Conservation (phyloP, 23 tunicate species). For the Clavelina lepadiformis region DNA sequence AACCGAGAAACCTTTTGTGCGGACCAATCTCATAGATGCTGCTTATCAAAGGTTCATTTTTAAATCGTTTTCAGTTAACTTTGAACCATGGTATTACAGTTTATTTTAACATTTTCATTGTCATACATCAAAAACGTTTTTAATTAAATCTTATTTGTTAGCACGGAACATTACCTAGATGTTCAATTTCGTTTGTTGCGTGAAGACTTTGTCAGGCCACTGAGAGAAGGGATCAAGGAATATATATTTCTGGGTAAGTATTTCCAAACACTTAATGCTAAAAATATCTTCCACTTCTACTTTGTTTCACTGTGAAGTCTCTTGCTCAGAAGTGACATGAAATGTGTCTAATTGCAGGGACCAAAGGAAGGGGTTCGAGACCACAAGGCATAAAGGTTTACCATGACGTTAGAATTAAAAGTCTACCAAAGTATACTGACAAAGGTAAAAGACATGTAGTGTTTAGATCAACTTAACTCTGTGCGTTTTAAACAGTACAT, state of each 20-base stretch:
- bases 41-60: conserved; percentile 21
- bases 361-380: too few relatives aligned
- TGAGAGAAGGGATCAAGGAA: conserved; percentile 58
- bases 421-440: conserved; percentile 14
- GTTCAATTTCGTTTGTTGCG: conserved; percentile 64
- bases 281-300: too few relatives aligned
- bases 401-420: conserved; percentile 38
- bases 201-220: conserved; percentile 66
- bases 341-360: too few relatives aligned
- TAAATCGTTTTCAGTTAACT: too few relatives aligned
- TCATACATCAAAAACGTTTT: too few relatives aligned
- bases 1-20: conserved; percentile 39
- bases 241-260: conserved; percentile 13
- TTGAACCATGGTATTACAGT: too few relatives aligned
- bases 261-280: background rate
- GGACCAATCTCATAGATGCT: conserved; percentile 33
- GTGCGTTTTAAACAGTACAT: too few relatives aligned
- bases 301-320: too few relatives aligned
- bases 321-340: too few relatives aligned
- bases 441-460: too few relatives aligned
- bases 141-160: conserved; percentile 4
- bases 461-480: too few relatives aligned
- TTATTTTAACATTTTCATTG: too few relatives aligned
- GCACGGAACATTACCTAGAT: conserved; percentile 67
- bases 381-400: conserved; percentile 51